Percentiles rank a stretch among this genome's conserved stretches.
phyloP scores from a whole-genome alignment of 37 sponge, comb jelly and placozoan species.

The Beroe forskalii region DNA sequence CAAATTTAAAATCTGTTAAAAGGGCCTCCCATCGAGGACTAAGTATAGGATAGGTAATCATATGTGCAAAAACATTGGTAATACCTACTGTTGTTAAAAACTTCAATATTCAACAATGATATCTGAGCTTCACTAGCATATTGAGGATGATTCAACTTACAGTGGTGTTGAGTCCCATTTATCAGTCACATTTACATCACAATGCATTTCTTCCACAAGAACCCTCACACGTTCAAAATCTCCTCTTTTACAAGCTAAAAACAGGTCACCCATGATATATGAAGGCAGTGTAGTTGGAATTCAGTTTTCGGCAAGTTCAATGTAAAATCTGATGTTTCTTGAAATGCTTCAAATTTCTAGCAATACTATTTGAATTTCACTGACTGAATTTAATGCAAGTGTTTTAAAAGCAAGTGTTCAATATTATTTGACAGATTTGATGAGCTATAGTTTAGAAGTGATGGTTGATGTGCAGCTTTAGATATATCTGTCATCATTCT shows the following conservation, averaged over 20 bases:
- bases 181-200: conserved; percentile 59
- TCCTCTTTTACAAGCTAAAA: conserved; percentile 30
- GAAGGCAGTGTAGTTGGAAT: no score
- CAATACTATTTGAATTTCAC: no score
- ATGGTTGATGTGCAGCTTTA: not conserved
- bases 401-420: not conserved
- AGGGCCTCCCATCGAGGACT: no score
- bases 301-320: no score
- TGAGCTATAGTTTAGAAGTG: not conserved
- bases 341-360: no score
- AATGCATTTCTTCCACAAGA: conserved; percentile 43
- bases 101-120: no score
- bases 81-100: no score
- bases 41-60: no score
- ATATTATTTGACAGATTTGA: not conserved
- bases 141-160: not conserved
- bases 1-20: no score
- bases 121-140: no score
- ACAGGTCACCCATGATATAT: conserved; percentile 54
- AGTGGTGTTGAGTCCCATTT: conserved; percentile 60
- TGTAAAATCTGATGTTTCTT: no score
- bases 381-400: not conserved
- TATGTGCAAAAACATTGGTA: no score
- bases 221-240: not conserved
- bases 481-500: not conserved